A percentile compares a stretch with the other conserved stretches of the same genome.
These are phyloP conservation scores for Catalaphyllia jardinei DNA, from an alignment of 64 coral and sea anemone genomes.

Conservation along the genomic window DNA sequence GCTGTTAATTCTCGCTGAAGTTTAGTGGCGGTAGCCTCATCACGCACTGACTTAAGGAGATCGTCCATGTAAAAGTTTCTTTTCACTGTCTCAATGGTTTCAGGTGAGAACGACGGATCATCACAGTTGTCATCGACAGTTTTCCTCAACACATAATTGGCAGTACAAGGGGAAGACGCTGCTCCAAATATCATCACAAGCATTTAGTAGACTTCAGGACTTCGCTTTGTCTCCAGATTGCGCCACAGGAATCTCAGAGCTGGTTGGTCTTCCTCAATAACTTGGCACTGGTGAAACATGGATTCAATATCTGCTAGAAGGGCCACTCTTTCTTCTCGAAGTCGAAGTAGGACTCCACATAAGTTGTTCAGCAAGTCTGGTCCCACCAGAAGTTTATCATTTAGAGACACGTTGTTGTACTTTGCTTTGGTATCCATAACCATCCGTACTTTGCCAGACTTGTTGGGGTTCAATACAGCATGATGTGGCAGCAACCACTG, in stretches of 20 bases:
- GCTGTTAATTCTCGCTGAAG: not conserved
- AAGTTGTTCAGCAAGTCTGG: constrained; percentile 9
- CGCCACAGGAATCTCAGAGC: constrained; percentile 59
- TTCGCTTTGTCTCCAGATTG: not conserved
- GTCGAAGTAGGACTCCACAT: not conserved
- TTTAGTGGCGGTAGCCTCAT: not conserved
- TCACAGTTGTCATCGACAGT: constrained; percentile 57
- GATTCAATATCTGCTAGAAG: constrained; percentile 6
- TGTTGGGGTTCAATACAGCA: constrained; percentile 9
- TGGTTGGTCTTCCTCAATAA: constrained; percentile 47
- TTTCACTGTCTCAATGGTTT: constrained; percentile 49
- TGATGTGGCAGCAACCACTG: constrained; percentile 26
- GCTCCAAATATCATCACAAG: constrained; percentile 59
- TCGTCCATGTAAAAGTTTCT: constrained; percentile 59
- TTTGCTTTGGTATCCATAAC: constrained; percentile 55
- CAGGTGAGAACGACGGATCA: constrained; percentile 37
- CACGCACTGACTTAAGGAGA: constrained; percentile 6
- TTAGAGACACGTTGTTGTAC: constrained; percentile 5
- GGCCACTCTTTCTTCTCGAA: constrained; percentile 25
- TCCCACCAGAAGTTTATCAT: constrained; percentile 16
- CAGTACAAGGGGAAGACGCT: constrained; percentile 59
- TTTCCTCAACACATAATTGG: constrained; percentile 57
- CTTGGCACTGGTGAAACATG: constrained; percentile 34
- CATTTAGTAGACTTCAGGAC: constrained; percentile 60
- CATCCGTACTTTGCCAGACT: constrained; percentile 52